phyloP scores from a whole-genome alignment of 1,140 invertebrate species.

The Platorchestia sp. region DNA sequence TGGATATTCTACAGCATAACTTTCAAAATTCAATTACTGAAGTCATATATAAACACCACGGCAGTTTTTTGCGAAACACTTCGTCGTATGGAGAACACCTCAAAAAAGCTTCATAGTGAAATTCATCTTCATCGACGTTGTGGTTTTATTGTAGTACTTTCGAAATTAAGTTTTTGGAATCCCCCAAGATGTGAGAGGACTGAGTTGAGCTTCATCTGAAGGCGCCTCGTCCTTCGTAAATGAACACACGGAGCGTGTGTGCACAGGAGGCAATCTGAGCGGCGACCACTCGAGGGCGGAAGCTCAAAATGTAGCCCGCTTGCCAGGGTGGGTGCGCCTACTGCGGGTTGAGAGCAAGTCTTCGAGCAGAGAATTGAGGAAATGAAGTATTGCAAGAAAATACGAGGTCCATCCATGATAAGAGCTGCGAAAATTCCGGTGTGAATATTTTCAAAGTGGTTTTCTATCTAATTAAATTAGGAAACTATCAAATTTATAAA shows the following conservation, averaged over 20 bases:
- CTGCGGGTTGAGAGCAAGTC: background rate
- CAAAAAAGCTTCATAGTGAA: too few species aligned
- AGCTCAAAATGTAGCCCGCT: background rate
- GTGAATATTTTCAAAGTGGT: too few species aligned
- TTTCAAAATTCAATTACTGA: too few species aligned
- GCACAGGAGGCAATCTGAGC: background rate
- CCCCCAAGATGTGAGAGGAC: background rate
- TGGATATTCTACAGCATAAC: too few species aligned
- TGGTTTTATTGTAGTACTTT: background rate
- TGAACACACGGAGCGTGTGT: background rate
- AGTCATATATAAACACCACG: too few species aligned
- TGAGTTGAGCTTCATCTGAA: background rate
- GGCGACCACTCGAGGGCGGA: background rate
- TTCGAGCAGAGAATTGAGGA: background rate
- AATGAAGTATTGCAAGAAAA: background rate
- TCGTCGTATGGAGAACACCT: too few species aligned
- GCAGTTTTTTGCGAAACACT: too few species aligned
- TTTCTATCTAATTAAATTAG: too few species aligned
- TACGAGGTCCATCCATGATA: background rate
- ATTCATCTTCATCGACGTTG: background rate
- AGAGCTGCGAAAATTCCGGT: too few species aligned
- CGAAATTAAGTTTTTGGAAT: background rate
- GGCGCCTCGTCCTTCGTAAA: background rate
- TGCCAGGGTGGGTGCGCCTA: background rate
- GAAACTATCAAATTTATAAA: too few species aligned